These are phyloP conservation scores for Boloria selene DNA, from an alignment of 2,888 invertebrate genomes.

Conservation along the genomic window DNA sequence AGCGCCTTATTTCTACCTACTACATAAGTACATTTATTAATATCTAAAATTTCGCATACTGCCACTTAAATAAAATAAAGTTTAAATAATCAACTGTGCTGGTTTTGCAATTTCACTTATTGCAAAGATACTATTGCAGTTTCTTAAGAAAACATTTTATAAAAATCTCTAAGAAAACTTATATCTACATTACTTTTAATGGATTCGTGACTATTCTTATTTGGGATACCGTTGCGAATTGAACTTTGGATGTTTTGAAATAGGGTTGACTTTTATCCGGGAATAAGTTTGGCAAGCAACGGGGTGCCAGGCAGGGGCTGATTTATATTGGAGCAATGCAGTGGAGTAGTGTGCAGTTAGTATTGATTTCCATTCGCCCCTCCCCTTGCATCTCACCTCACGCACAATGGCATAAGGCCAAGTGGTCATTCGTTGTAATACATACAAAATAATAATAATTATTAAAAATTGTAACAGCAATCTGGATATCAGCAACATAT, in stretches of 20 bases:
- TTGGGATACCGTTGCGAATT: slow-evolving; percentile 41
- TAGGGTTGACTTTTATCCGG: slow-evolving; percentile 50
- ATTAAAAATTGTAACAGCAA: background rate
- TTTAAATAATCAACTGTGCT: slow-evolving; percentile 21
- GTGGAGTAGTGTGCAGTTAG: slow-evolving; percentile 80
- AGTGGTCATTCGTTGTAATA: slow-evolving; percentile 44
- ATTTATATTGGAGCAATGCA: slow-evolving; percentile 83
- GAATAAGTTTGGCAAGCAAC: slow-evolving; percentile 65
- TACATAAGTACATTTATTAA: too few species aligned
- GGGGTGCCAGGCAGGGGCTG: slow-evolving; percentile 69
- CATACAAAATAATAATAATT: slow-evolving; percentile 41
- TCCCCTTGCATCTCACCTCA: slow-evolving; percentile 70
- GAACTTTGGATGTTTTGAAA: slow-evolving; percentile 28
- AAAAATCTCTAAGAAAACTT: slow-evolving; percentile 55
- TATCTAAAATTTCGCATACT: too few species aligned
- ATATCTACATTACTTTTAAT: slow-evolving; percentile 56
- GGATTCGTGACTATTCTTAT: slow-evolving; percentile 60
- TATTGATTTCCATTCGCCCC: slow-evolving; percentile 81
- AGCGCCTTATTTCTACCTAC: too few species aligned
- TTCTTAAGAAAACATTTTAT: slow-evolving; percentile 46
- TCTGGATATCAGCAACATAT: background rate
- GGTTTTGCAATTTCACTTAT: slow-evolving; percentile 33
- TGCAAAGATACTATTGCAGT: slow-evolving; percentile 37
- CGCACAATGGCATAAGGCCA: slow-evolving; percentile 78
- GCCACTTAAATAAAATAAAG: background rate